Conservation (phyloP, 1,140 invertebrate genomes). For the Panagrolaimus sp. region DNA sequence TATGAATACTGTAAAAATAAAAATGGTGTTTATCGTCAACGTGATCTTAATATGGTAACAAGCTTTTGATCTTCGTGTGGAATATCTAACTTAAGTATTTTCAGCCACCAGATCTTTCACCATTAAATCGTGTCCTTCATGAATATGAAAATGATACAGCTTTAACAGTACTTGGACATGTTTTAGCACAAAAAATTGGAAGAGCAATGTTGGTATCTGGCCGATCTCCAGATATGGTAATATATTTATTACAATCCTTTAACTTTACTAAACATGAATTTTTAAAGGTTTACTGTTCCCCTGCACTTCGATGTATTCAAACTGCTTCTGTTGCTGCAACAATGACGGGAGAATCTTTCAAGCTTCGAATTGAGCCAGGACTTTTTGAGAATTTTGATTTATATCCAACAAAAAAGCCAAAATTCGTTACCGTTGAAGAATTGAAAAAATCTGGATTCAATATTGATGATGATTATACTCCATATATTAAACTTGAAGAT, state of each 20-base stretch:
- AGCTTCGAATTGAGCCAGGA: slow-evolving; percentile 74
- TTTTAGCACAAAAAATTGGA: slow-evolving; percentile 34
- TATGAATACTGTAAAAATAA: slow-evolving; percentile 14
- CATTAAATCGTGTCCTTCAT: slow-evolving; percentile 61
- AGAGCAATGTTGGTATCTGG: background rate
- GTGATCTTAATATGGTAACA: slow-evolving; percentile 87
- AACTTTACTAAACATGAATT: no score
- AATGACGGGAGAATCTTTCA: slow-evolving; percentile 61
- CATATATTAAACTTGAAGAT: slow-evolving; percentile 22
- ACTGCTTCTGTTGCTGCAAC: slow-evolving; percentile 68
- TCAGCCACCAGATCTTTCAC: slow-evolving; percentile 62
- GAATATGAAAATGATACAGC: slow-evolving; percentile 76
- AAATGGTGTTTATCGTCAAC: slow-evolving; percentile 67
- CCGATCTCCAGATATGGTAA: background rate
- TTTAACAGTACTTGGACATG: slow-evolving; percentile 71
- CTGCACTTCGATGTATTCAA: slow-evolving; percentile 80
- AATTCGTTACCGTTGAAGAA: slow-evolving; percentile 13
- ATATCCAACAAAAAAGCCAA: slow-evolving; percentile 23
- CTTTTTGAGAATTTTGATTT: slow-evolving; percentile 74
- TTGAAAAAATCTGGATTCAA: slow-evolving; percentile 27
- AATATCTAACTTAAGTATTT: slow-evolving; percentile 1
- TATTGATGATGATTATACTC: slow-evolving; percentile 28
- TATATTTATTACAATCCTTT: no score
- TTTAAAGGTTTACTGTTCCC: slow-evolving; percentile 79
- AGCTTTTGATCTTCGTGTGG: background rate